Percentiles rank a stretch among this genome's conserved stretches.
These are phyloP conservation scores for Tetramorium parvispinum DNA, from an alignment of 1,140 invertebrate species.

Conservation along the genomic window DNA sequence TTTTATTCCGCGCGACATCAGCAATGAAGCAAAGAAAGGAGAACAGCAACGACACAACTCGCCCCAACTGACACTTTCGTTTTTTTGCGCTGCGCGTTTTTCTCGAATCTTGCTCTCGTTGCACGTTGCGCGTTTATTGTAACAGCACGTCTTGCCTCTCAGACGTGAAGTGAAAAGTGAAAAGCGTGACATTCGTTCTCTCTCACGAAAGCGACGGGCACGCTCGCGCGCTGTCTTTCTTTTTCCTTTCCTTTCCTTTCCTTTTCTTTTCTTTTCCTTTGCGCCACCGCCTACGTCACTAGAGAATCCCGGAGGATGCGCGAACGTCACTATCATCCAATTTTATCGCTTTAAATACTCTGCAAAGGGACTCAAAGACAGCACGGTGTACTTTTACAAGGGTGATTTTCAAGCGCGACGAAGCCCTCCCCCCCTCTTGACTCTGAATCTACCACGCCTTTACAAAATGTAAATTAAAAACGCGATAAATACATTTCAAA, in stretches of 20 bases:
- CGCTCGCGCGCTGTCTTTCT: slow-evolving; percentile 29
- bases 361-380: slow-evolving; percentile 20
- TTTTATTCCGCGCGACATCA: slow-evolving; percentile 48
- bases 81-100: slow-evolving; percentile 17
- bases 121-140: slow-evolving; percentile 22
- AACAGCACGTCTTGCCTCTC: slow-evolving; percentile 35
- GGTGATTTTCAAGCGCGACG: neutral
- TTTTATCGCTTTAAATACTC: slow-evolving; percentile 24
- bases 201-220: slow-evolving; percentile 62
- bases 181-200: slow-evolving; percentile 68
- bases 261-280: neutral
- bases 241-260: neutral
- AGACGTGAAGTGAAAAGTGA: slow-evolving; percentile 33
- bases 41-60: slow-evolving; percentile 75
- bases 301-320: slow-evolving; percentile 7
- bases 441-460: neutral
- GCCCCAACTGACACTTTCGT: slow-evolving; percentile 79
- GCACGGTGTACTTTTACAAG: neutral
- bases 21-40: slow-evolving; percentile 65
- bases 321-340: slow-evolving; percentile 1
- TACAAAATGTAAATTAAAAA: neutral
- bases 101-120: slow-evolving; percentile 34
- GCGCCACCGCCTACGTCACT: neutral
- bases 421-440: neutral
- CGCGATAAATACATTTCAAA: neutral